A percentile compares a stretch with the other conserved stretches of the same genome.
phyloP scores from a whole-genome alignment of 2,113 vertebrate species.

The Chloebia gouldiae region DNA sequence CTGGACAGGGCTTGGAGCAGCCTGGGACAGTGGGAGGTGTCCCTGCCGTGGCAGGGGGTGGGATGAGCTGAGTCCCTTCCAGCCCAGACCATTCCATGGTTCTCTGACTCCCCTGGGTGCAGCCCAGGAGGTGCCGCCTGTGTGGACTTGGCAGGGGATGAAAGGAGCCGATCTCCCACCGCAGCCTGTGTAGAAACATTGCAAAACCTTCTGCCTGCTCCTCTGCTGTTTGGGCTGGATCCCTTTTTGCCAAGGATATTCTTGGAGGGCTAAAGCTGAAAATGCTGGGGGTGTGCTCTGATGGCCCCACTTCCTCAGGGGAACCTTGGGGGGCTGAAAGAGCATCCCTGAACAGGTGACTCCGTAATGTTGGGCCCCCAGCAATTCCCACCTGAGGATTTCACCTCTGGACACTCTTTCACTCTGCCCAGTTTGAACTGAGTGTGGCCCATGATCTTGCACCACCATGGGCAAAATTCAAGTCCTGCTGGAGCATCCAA shows the following conservation, averaged over 20 bases:
- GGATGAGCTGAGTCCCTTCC: not conserved
- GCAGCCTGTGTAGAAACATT: not conserved
- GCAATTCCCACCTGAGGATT: not conserved
- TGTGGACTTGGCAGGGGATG: not conserved
- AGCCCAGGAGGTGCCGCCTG: not conserved
- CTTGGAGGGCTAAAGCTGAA: not conserved
- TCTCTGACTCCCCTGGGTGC: not conserved
- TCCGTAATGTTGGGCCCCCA: accelerated
- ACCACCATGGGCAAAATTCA: accelerated
- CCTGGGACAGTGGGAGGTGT: not conserved
- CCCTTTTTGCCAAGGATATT: not conserved
- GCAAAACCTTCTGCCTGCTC: not conserved
- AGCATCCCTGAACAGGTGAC: not conserved
- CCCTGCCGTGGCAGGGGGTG: not conserved
- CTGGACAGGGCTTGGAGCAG: accelerated
- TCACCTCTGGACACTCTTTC: accelerated
- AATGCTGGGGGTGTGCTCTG: not conserved
- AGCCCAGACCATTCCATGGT: not conserved
- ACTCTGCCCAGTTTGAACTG: not conserved
- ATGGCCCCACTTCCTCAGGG: too few species aligned
- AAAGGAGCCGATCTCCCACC: not conserved
- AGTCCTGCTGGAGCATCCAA: not conserved
- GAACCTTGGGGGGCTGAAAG: not conserved
- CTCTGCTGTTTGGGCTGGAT: not conserved
- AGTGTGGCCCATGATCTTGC: not conserved